Conservation (phyloP, 2,113 vertebrate genomes). For the Phodopus roborovskii region DNA sequence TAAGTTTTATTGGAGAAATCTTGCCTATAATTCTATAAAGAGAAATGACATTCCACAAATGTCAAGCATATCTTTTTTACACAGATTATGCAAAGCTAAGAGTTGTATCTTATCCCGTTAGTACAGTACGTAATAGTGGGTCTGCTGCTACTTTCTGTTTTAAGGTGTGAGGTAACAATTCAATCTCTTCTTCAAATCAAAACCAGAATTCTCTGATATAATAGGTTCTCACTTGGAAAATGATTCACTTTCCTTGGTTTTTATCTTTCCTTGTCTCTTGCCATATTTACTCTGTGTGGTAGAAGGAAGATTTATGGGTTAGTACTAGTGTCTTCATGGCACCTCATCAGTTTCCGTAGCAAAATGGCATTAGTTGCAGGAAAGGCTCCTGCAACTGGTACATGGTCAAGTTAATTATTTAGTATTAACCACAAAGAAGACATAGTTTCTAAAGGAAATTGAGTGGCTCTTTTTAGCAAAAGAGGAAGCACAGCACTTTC, state of each 20-base stretch:
- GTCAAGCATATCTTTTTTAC: conserved; percentile 93
- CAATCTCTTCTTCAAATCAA: conserved; percentile 87
- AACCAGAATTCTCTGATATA: conserved; percentile 85
- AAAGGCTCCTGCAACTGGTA: conserved; percentile 32
- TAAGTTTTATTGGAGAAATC: conserved; percentile 92
- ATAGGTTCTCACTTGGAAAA: conserved; percentile 84
- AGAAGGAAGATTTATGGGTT: conserved; percentile 58
- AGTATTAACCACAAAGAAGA: conserved; percentile 78
- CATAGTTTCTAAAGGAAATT: conserved; percentile 83
- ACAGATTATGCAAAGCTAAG: conserved; percentile 92
- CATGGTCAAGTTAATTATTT: conserved; percentile 64
- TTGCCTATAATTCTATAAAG: conserved; percentile 93
- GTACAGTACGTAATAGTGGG: conserved; percentile 90
- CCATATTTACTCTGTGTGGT: conserved; percentile 74
- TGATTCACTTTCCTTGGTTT: conserved; percentile 82
- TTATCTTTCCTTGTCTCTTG: conserved; percentile 82
- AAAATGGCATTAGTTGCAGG: conserved; percentile 62
- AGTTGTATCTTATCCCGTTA: conserved; percentile 91
- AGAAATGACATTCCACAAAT: conserved; percentile 92
- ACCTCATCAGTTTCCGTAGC: conserved; percentile 56
- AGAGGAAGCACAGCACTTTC: conserved; percentile 89
- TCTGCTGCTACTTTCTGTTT: conserved; percentile 90
- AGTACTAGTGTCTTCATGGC: conserved; percentile 71
- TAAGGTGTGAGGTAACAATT: conserved; percentile 87
- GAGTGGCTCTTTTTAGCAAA: conserved; percentile 84